Evolutionary conservation across 2,888 invertebrate species (phyloP).

Genomic region (Molanna angustata): DNA sequence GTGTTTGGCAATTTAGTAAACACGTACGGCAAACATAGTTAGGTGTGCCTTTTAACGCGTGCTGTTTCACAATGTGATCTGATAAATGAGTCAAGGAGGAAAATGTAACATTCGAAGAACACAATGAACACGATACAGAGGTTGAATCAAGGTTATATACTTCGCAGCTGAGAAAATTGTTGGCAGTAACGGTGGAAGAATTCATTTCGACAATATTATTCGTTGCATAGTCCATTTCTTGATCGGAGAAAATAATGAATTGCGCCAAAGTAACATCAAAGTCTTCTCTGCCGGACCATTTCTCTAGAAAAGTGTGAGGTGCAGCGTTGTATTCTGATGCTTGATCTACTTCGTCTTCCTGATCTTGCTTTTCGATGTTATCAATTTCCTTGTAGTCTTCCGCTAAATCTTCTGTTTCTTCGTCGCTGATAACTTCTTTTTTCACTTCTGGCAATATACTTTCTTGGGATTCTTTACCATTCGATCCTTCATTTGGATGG

Average conservation of each 20-base stretch:
- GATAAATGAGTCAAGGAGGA: slow-evolving; percentile 34
- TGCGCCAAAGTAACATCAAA: slow-evolving; percentile 51
- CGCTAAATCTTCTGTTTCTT: slow-evolving; percentile 31
- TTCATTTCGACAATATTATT: slow-evolving; percentile 40
- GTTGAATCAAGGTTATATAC: slow-evolving; percentile 36
- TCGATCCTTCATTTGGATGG: not conserved
- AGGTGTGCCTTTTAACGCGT: slow-evolving; percentile 43
- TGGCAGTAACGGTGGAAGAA: slow-evolving; percentile 40
- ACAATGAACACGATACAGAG: slow-evolving; percentile 41
- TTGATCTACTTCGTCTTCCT: slow-evolving; percentile 26
- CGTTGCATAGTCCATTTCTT: slow-evolving; percentile 47
- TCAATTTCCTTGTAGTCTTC: slow-evolving; percentile 1
- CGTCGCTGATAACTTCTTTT: slow-evolving; percentile 37
- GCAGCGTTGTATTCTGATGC: slow-evolving; percentile 14
- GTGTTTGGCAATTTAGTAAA: slow-evolving; percentile 44
- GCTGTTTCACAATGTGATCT: slow-evolving; percentile 46
- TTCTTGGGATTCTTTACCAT: slow-evolving; percentile 34
- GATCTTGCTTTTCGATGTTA: slow-evolving; percentile 10
- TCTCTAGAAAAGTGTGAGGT: slow-evolving; percentile 19
- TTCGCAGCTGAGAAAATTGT: slow-evolving; percentile 42
- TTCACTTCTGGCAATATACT: slow-evolving; percentile 38
- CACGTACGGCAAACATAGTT: slow-evolving; percentile 47
- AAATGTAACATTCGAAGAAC: slow-evolving; percentile 39
- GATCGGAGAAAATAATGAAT: slow-evolving; percentile 46
- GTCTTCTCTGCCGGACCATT: slow-evolving; percentile 46